Evolutionary conservation across 2,888 invertebrate species (phyloP), one percentile per base, ranked within the genome.

Genomic region (Colletes collaris): DNA sequence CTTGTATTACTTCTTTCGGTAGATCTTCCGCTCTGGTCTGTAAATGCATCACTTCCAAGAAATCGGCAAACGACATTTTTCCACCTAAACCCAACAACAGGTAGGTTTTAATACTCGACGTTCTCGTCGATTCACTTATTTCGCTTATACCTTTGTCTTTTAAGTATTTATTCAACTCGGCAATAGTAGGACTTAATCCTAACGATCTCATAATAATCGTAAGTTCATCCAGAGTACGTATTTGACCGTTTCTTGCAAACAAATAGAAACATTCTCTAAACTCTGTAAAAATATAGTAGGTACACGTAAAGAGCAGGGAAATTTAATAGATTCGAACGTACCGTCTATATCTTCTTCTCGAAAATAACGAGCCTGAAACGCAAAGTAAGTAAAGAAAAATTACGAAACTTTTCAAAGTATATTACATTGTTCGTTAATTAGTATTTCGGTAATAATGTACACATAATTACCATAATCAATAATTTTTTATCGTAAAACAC

Each of bases 241-340:
- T 98, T 92, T 97, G 96, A 0, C 98, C 98, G 50, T 96, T 97
- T 62, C 97, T 94, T 0, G 98, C 98, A 92, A 98, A 98, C 70
- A 99, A 94, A 92, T 98, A 98, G 94, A 99, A 99, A 90, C 99
- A 99, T 94, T 99, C 99, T 90, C 98, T 96, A 93, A 98, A 99
- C 93, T 98, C 98, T 98, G 93, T n/a, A 67, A 27, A 27, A 19
- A 46, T 46, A 10, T 46, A 46, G 8, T 7, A 46, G 10, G 8
- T 46, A 46, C 6, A n/a, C 35, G 19, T 5, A 7, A 55, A 62
- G 3, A 44, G 16, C n/a, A 11, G 59, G 27, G 37, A 8, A 6
- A 3, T 49, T 3, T 19, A 40, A 49, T n/a, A 40, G 40, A 49
- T 50, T n/a, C 16, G 35, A 64, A 69, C 73, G 13, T 94, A 98